Evolutionary conservation across 2,113 vertebrate species (phyloP).

Genomic region (Pseudonaja textilis): DNA sequence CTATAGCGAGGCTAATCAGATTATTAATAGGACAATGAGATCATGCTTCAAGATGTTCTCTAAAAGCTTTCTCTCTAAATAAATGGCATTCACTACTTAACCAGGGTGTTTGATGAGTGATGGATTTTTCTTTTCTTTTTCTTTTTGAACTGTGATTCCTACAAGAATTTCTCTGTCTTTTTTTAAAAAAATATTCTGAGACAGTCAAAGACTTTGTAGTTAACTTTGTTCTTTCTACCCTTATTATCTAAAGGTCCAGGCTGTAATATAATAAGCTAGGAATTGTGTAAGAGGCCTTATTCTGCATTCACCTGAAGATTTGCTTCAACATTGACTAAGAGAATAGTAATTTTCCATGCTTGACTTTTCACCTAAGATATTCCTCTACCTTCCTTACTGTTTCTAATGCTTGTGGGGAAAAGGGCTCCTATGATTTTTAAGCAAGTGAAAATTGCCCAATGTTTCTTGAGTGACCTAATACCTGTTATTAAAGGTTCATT

Average conservation of each 20-base stretch:
- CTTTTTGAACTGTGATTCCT: not conserved
- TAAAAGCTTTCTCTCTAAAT: not conserved
- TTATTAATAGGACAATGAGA: not conserved
- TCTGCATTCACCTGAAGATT: not conserved
- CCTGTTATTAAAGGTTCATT: slow-evolving; percentile 26
- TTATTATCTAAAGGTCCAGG: not conserved
- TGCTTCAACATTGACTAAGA: not conserved
- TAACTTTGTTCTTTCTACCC: not conserved
- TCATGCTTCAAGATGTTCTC: not conserved
- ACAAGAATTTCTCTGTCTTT: not conserved
- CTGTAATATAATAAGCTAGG: not conserved
- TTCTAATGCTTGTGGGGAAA: slow-evolving; percentile 25
- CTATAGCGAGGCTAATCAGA: not conserved
- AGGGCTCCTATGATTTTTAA: slow-evolving; percentile 1
- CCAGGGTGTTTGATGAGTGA: not conserved
- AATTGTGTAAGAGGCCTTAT: not conserved
- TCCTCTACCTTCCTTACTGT: slow-evolving; percentile 13
- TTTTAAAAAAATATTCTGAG: not conserved
- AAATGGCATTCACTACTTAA: not conserved
- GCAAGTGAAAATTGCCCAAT: not conserved
- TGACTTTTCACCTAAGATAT: not conserved
- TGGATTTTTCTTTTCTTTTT: not conserved
- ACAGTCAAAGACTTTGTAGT: not conserved
- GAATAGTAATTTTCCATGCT: slow-evolving; percentile 13
- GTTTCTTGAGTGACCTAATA: slow-evolving; percentile 39